Conservation (phyloP, 2,113 vertebrate species). For the Halichoeres trimaculatus region DNA sequence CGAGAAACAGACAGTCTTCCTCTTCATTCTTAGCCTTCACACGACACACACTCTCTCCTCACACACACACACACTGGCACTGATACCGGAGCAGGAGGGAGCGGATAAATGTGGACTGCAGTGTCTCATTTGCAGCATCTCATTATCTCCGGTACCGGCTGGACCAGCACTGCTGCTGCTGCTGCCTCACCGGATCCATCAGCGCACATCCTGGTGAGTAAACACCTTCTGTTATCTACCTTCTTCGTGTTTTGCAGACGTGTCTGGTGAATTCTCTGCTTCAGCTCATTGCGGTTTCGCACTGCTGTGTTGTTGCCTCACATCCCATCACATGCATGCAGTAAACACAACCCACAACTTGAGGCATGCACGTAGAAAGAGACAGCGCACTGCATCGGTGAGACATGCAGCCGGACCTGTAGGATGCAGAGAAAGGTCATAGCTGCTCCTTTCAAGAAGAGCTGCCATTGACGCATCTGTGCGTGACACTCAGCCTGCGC, state of each 20-base stretch:
- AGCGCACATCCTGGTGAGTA: constrained; percentile 57
- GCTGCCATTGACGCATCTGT: constrained; percentile 48
- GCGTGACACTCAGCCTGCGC: constrained; percentile 16
- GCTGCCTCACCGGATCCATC: constrained; percentile 12
- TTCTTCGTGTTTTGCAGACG: background rate
- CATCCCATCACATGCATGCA: background rate
- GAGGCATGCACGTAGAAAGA: background rate
- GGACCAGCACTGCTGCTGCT: constrained; percentile 8
- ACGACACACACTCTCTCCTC: background rate
- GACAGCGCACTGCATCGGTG: constrained; percentile 40
- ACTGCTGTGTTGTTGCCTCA: background rate
- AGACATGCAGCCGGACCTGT: constrained; percentile 41
- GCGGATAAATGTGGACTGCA: constrained; percentile 70
- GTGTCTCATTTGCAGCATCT: constrained; percentile 60
- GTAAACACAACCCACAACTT: constrained; percentile 28
- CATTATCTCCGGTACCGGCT: constrained; percentile 26
- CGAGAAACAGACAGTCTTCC: constrained; percentile 17
- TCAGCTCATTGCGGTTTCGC: background rate
- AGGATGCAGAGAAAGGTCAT: constrained; percentile 53
- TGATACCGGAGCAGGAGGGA: background rate
- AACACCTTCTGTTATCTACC: background rate
- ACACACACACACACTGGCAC: background rate
- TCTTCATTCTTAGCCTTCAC: background rate
- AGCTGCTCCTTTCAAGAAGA: background rate
- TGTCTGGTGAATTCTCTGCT: background rate